Percentiles rank a stretch among this genome's conserved stretches.
phyloP scores from a whole-genome alignment of 1,140 invertebrate species.

The Amyelois transitella region DNA sequence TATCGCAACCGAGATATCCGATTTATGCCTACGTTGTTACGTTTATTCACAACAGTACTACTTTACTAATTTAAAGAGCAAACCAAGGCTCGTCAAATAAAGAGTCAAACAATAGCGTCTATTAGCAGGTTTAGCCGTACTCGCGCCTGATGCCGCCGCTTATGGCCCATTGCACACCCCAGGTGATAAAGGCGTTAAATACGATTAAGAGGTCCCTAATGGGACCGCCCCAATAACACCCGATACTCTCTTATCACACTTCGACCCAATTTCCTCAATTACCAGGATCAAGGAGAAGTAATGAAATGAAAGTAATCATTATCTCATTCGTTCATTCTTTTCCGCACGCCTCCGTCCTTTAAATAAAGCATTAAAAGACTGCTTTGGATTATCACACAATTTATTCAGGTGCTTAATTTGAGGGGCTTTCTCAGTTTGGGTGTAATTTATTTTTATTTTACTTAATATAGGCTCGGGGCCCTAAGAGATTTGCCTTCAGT shows the following conservation, averaged over 20 bases:
- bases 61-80: neutral
- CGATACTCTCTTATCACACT: conserved; percentile 56
- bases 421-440: conserved; percentile 61
- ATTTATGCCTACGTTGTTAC: too few relatives aligned
- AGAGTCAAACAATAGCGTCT: neutral
- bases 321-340: conserved; percentile 61
- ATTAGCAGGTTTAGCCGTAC: neutral
- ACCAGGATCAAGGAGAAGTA: conserved; percentile 65
- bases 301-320: conserved; percentile 73
- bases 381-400: conserved; percentile 70
- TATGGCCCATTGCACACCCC: conserved; percentile 52
- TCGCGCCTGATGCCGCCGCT: conserved; percentile 29
- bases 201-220: conserved; percentile 58
- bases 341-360: conserved; percentile 40
- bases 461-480: conserved; percentile 41
- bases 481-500: conserved; percentile 51
- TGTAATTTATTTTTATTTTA: conserved; percentile 70
- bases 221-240: conserved; percentile 43
- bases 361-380: conserved; percentile 68
- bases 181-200: conserved; percentile 63
- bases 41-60: too few relatives aligned
- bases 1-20: too few relatives aligned
- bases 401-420: conserved; percentile 73
- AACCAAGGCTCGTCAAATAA: neutral
- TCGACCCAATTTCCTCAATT: conserved; percentile 67